A percentile compares a stretch with the other conserved stretches of the same genome.
Conservation (phyloP, 1,140 invertebrate species). For the Drosophila lowei region DNA sequence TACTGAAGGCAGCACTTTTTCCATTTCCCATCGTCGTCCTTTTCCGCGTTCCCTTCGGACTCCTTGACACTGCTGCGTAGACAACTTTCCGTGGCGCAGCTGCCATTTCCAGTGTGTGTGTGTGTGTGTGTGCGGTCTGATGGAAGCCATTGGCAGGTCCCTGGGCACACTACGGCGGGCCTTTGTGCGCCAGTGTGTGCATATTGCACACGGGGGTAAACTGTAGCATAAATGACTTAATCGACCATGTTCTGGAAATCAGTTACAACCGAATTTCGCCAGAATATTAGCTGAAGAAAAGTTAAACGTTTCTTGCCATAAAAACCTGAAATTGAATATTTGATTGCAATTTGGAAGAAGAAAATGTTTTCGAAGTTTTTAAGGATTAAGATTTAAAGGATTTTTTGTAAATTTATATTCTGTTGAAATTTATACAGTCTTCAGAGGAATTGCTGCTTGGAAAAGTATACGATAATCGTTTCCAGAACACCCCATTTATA, state of each 20-base stretch:
- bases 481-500: not conserved
- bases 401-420: no score
- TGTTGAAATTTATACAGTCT: not conserved
- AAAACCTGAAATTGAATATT: no score
- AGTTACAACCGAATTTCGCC: constrained; percentile 19
- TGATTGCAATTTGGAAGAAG: no score
- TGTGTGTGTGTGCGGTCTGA: constrained; percentile 44
- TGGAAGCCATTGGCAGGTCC: constrained; percentile 53
- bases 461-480: not conserved
- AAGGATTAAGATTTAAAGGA: no score
- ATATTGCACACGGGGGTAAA: constrained; percentile 53
- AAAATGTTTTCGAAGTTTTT: no score
- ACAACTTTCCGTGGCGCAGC: constrained; percentile 66
- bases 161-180: constrained; percentile 16
- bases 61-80: constrained; percentile 62
- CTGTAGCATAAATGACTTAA: constrained; percentile 61
- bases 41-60: not conserved
- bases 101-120: constrained; percentile 42
- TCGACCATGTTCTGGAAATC: constrained; percentile 41
- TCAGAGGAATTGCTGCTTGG: no score
- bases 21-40: constrained; percentile 3
- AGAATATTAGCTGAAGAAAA: no score
- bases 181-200: constrained; percentile 28
- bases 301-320: no score
- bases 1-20: constrained; percentile 2